phyloP scores from a whole-genome alignment of 2,888 invertebrate genomes.

The Atethmia centrago region DNA sequence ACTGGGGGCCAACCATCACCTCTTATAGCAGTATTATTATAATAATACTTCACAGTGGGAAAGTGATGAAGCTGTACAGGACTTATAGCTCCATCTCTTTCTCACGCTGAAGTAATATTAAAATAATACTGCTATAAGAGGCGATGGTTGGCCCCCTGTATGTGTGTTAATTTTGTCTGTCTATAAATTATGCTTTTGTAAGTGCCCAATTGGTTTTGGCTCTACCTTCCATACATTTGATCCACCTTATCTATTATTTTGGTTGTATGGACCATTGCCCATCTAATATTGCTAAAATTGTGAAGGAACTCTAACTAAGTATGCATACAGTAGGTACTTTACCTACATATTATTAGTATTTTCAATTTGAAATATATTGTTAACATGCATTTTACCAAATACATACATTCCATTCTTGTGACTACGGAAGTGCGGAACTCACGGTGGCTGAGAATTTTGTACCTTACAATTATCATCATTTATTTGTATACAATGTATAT shows the following conservation, averaged over 20 bases:
- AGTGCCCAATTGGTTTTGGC: background rate
- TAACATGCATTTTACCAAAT: constrained; percentile 18
- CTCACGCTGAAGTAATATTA: too few species aligned
- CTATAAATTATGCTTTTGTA: background rate
- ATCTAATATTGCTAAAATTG: background rate
- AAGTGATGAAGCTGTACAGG: too few species aligned
- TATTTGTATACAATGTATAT: constrained; percentile 32
- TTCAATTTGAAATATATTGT: constrained; percentile 38
- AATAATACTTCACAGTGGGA: too few species aligned
- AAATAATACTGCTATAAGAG: too few species aligned
- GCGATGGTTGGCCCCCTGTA: too few species aligned
- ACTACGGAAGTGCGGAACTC: constrained; percentile 54
- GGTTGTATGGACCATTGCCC: background rate
- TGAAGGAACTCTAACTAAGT: constrained; percentile 18
- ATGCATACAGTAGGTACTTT: background rate
- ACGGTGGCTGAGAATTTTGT: constrained; percentile 31
- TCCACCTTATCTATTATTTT: background rate
- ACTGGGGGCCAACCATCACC: too few species aligned
- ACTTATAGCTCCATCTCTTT: too few species aligned
- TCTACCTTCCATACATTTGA: background rate
- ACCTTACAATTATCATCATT: constrained; percentile 56
- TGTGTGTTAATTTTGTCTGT: constrained; percentile 12
- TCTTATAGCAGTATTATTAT: too few species aligned
- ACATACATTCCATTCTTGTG: constrained; percentile 18
- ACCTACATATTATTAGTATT: constrained; percentile 22